Conservation (phyloP, 1,140 invertebrate genomes). For the Orchestia grillus region DNA sequence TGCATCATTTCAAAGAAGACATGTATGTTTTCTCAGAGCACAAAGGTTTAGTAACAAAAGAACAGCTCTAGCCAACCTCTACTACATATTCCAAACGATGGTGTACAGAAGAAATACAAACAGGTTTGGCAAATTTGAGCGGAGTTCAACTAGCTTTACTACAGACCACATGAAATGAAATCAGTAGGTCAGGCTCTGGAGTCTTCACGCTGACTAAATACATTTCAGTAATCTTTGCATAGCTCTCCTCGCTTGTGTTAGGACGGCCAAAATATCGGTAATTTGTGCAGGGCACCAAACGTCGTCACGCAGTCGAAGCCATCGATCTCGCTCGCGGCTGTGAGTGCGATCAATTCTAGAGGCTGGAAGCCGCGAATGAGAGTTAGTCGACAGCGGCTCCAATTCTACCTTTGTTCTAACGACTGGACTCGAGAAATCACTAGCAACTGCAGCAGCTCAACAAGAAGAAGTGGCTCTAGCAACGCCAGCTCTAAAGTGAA, state of each 20-base stretch:
- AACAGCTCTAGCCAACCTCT: background rate
- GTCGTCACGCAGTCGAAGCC: background rate
- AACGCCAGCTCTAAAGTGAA: background rate
- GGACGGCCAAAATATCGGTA: background rate
- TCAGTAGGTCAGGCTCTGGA: background rate
- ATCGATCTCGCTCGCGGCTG: background rate
- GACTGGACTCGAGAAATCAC: background rate
- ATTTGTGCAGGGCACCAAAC: background rate
- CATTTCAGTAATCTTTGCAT: background rate
- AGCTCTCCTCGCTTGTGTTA: background rate
- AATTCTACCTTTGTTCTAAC: conserved; percentile 9
- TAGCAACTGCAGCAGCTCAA: background rate
- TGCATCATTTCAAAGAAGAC: too few species aligned
- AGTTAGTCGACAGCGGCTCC: background rate
- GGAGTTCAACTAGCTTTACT: background rate
- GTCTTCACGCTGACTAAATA: background rate
- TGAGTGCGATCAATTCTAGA: background rate
- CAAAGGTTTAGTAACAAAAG: background rate
- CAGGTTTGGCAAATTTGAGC: background rate
- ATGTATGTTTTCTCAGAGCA: too few species aligned
- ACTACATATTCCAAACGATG: background rate
- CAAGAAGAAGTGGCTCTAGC: background rate
- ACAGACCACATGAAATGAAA: background rate
- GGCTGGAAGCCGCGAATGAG: background rate
- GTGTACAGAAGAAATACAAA: background rate